phyloP scores from a whole-genome alignment of 2,797 vertebrate species.

The Oreochromis mossambicus region DNA sequence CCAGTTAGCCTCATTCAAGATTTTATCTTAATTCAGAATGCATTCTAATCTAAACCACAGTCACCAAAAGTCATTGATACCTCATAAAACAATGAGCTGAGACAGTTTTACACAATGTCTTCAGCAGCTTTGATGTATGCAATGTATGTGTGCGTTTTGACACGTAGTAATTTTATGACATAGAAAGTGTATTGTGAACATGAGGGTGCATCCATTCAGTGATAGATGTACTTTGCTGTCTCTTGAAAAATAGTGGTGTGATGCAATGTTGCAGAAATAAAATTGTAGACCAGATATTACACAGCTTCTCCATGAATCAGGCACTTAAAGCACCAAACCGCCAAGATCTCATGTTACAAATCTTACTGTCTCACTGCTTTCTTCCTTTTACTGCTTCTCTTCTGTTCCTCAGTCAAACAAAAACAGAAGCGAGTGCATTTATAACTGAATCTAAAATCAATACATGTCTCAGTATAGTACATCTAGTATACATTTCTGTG shows the following conservation, averaged over 20 bases:
- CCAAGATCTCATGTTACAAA: conserved; percentile 45
- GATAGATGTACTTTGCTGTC: conserved; percentile 28
- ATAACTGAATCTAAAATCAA: conserved; percentile 35
- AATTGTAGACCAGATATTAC: conserved; percentile 41
- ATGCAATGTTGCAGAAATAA: conserved; percentile 52
- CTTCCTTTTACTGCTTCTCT: not conserved
- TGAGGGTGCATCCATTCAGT: not conserved
- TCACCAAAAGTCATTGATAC: not conserved
- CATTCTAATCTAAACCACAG: not conserved
- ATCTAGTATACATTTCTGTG: not conserved
- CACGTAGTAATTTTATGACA: conserved; percentile 9
- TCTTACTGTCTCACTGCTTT: not conserved
- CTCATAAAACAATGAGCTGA: conserved; percentile 7
- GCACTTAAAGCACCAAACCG: conserved; percentile 33
- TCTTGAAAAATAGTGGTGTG: conserved; percentile 41
- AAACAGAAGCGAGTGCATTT: conserved; percentile 6
- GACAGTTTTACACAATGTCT: not conserved
- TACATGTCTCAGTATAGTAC: not conserved
- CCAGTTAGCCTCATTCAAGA: not conserved
- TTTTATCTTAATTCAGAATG: not conserved
- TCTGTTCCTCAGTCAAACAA: not conserved
- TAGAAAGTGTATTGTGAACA: conserved; percentile 38
- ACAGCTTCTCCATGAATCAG: conserved; percentile 41
- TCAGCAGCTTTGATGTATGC: not conserved
- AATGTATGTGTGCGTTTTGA: not conserved